These are phyloP conservation scores for Cyphomyrus discorhynchus DNA, from an alignment of 2,113 vertebrate species.

Conservation along the genomic window DNA sequence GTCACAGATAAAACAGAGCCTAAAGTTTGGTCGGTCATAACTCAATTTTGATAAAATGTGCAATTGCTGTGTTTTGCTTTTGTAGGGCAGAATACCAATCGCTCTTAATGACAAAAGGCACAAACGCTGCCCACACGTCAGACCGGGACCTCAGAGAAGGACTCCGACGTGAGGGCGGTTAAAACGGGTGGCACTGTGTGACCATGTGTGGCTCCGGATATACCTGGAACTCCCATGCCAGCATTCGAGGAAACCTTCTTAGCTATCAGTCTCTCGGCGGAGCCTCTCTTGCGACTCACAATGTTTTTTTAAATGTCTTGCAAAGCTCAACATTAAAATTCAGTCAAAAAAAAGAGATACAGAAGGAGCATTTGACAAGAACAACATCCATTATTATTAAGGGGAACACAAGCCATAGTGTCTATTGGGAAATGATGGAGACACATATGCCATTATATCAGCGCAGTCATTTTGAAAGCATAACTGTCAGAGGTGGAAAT, in stretches of 20 bases:
- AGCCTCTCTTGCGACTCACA: background rate
- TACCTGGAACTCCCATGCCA: background rate
- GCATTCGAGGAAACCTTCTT: conserved; percentile 20
- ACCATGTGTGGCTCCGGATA: conserved; percentile 19
- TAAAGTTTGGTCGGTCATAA: background rate
- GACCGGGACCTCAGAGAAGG: background rate
- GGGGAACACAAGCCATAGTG: background rate
- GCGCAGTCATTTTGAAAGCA: background rate
- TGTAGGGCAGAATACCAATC: background rate
- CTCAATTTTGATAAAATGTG: background rate
- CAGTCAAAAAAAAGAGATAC: background rate
- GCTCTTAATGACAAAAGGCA: background rate
- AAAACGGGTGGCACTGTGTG: conserved; percentile 39
- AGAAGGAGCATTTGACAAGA: background rate
- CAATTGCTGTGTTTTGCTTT: background rate
- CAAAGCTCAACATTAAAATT: background rate
- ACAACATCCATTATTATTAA: background rate
- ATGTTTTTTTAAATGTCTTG: background rate
- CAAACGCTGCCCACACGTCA: background rate
- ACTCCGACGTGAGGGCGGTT: background rate
- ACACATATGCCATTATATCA: background rate
- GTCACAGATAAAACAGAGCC: background rate
- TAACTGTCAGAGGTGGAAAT: background rate
- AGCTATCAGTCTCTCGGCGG: conserved; percentile 34
- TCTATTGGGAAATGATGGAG: background rate